phyloP scores from a whole-genome alignment of 2,888 invertebrate genomes.

The Pandemis heparana region DNA sequence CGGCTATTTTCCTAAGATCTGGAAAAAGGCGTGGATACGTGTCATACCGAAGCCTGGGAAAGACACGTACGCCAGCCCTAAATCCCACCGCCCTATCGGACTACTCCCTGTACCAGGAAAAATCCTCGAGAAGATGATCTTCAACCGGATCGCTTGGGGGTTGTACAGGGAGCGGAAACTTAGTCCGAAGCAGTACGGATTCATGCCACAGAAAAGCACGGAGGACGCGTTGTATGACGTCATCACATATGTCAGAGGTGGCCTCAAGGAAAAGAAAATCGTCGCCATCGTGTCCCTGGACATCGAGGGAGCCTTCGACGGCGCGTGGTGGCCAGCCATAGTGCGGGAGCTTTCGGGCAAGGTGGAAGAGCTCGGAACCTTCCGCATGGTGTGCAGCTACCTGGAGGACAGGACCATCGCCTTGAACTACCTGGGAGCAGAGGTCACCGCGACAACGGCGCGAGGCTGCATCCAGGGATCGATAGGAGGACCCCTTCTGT shows the following conservation, averaged over 20 bases:
- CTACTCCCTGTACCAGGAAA: background rate
- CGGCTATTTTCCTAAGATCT: background rate
- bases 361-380: fast-evolving
- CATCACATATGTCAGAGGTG: background rate
- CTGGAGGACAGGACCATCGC: background rate
- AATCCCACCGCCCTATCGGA: background rate
- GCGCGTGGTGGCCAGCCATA: slow-evolving; percentile 2
- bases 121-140: background rate
- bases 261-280: background rate
- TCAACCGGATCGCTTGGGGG: background rate
- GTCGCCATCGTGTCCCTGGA: background rate
- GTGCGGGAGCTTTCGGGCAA: background rate
- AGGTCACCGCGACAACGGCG: fast-evolving
- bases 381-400: background rate
- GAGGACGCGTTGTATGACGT: slow-evolving; percentile 31
- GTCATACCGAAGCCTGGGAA: background rate
- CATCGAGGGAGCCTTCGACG: background rate
- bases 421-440: background rate
- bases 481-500: no score
- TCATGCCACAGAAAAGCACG: slow-evolving; percentile 1
- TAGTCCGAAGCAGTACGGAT: background rate
- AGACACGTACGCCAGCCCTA: background rate
- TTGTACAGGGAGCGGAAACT: background rate
- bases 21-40: background rate
- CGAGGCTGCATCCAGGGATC: background rate